Conservation (phyloP, 2,797 vertebrate genomes). For the Tokudaia tokunoshimensis region DNA sequence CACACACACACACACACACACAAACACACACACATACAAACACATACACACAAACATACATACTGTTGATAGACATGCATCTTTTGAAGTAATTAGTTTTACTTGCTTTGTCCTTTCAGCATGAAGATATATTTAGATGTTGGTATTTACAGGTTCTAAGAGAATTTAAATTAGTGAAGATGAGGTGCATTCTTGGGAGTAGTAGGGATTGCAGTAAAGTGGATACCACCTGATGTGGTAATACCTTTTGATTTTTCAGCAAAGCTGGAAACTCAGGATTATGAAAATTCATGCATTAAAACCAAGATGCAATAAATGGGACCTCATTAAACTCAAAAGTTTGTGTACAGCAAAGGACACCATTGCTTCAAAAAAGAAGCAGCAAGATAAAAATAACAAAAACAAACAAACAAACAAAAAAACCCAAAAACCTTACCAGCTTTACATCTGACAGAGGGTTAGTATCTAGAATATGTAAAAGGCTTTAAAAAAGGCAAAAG, state of each 20-base stretch:
- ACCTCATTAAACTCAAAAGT: background rate
- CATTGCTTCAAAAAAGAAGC: background rate
- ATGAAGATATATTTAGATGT: background rate
- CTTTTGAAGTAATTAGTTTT: background rate
- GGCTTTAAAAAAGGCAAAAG: background rate
- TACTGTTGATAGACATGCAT: background rate
- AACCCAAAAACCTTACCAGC: background rate
- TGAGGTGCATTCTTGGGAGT: background rate
- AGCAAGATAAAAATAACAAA: background rate
- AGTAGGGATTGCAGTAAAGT: background rate
- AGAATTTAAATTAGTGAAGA: background rate
- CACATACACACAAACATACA: too few species aligned
- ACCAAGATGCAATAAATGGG: background rate
- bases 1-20: background rate
- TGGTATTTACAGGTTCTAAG: background rate
- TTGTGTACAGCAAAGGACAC: background rate
- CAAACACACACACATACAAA: too few species aligned
- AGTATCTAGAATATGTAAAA: background rate
- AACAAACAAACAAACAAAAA: too few species aligned
- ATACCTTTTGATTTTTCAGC: constrained; percentile 6
- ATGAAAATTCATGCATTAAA: background rate
- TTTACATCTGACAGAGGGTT: background rate
- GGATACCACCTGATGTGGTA: background rate
- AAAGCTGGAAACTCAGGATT: background rate
- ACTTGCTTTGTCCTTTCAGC: background rate